Evolutionary conservation across 1,140 invertebrate species (phyloP), one percentile per base, ranked within the genome.

Genomic region (Sinonovacula constricta): DNA sequence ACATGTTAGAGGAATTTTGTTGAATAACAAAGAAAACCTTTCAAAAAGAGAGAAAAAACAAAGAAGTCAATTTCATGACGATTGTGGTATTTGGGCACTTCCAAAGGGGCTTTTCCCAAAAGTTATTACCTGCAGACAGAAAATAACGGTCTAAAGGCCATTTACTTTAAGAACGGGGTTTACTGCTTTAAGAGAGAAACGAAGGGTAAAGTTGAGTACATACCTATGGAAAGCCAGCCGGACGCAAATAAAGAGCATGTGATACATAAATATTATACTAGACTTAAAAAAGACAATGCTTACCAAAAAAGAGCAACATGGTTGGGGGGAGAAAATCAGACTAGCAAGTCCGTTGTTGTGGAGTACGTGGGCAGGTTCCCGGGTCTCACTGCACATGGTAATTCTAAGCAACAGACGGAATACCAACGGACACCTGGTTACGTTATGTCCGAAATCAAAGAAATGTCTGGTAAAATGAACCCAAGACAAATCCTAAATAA

Each of bases 271-370:
- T 74, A 74, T 24, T 70, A 57, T 70, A 51, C 56, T 72, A 30
- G 22, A 3, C 62, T 60, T 22, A 72, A 72, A 24, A 10, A 3
- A 1, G 57, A 72, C 36, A 24, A n/a, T 28, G 12, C 5, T 26
- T 72, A 72, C 28, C 39, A 72, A 31, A 72, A 72, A 33, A 72
- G n/a, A 33, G 69, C 33, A 33, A 72, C 69, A 5, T 60, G 69
- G 69, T 36, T 72, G 22, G 56, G 69, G 24, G 69, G 30, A n/a
- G 56, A 56, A 12, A 34, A n/a, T 60, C 18, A 39, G n/a, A 12
- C 31, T 39, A 71, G 68, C 49, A 71, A 71, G 24, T 60, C 60
- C 33, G 33, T 56, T 28, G 3, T 71, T 2, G 68, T 71, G 12
- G 68, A 71, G 22, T 71, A 71, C 45, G 33, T 71, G 12, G 18